Percentiles rank a stretch among this genome's conserved stretches.
Conservation (phyloP, 2,797 vertebrate genomes). For the Tadarida brasiliensis region DNA sequence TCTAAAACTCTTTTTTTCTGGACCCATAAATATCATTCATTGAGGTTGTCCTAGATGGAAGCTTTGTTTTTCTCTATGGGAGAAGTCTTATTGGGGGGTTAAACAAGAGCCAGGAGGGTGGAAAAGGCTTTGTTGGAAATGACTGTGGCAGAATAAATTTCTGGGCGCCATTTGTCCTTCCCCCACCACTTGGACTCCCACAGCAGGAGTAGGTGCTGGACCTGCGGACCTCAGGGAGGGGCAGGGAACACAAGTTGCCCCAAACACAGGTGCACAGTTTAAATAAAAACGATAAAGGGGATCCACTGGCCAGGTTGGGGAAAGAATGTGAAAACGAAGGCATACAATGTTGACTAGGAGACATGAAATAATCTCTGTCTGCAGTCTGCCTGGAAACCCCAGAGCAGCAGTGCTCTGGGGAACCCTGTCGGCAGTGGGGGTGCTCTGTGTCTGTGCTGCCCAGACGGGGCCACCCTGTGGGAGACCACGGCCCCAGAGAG, state of each 20-base stretch:
- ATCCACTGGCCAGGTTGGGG: not conserved
- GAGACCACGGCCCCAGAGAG: not conserved
- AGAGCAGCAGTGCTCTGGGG: accelerated
- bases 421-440: not conserved
- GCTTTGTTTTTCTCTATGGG: not conserved
- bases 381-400: not conserved
- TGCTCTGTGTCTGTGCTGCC: not conserved
- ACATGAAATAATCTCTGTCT: not conserved
- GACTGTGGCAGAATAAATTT: too few relatives aligned
- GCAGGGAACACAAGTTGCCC: not conserved
- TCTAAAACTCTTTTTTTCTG: not conserved
- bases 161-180: not conserved
- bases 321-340: not conserved
- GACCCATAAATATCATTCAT: not conserved
- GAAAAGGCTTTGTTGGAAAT: not conserved
- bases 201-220: not conserved
- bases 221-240: not conserved
- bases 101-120: not conserved
- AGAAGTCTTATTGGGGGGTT: not conserved
- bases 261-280: not conserved
- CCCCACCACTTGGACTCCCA: too few relatives aligned
- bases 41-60: not conserved
- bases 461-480: not conserved
- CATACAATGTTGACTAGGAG: not conserved
- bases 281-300: not conserved